These are phyloP conservation scores for Antigone vipio DNA, from an alignment of 2,113 vertebrate species.

Conservation along the genomic window DNA sequence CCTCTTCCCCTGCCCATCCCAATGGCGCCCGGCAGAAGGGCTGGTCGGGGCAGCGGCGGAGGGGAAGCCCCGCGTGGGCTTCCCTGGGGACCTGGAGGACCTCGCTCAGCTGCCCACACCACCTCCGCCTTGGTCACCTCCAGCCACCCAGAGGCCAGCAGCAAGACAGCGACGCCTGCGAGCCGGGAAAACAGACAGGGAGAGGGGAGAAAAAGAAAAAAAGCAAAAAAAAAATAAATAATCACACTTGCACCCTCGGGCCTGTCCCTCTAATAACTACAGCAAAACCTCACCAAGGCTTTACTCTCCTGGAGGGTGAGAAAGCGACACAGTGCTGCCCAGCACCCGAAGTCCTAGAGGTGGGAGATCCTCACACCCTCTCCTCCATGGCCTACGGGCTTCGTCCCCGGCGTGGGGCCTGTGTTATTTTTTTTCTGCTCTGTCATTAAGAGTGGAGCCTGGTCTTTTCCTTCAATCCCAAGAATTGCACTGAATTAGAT, in stretches of 20 bases:
- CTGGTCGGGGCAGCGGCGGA: not conserved
- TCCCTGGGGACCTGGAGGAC: not conserved
- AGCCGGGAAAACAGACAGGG: not conserved
- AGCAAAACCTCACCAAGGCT: conserved; percentile 53
- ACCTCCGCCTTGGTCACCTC: conserved; percentile 1
- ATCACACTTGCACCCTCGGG: conserved; percentile 37
- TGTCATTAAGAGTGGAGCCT: conserved; percentile 73
- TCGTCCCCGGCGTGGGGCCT: conserved; percentile 61
- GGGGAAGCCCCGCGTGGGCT: not conserved
- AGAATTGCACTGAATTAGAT: conserved; percentile 72
- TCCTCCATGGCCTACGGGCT: conserved; percentile 59
- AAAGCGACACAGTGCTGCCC: conserved; percentile 36
- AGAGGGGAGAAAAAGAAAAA: not conserved
- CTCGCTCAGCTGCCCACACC: not conserved
- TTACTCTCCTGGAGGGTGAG: conserved; percentile 54
- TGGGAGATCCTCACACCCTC: conserved; percentile 46
- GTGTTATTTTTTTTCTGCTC: conserved; percentile 50
- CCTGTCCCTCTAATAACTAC: conserved; percentile 55
- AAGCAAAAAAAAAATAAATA: not conserved
- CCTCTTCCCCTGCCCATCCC: not conserved
- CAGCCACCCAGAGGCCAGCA: not conserved
- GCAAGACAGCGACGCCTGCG: not conserved
- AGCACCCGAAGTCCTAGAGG: conserved; percentile 42
- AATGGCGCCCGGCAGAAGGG: not conserved
- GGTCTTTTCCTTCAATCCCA: conserved; percentile 70